Evolutionary conservation across 2,113 vertebrate species (phyloP).

Genomic region (Paradoxurus hermaphroditus): DNA sequence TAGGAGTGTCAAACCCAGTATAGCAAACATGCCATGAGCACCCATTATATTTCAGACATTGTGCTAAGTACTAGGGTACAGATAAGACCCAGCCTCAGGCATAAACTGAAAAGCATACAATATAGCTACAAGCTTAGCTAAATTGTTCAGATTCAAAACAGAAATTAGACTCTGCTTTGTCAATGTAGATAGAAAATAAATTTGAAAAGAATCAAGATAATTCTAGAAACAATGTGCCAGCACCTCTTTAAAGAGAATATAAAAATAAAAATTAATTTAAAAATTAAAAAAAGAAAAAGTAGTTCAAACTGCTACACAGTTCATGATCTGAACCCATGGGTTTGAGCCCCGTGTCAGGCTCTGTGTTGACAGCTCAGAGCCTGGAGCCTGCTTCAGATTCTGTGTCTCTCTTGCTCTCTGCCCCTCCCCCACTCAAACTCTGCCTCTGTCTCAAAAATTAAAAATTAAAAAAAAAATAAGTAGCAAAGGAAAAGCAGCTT

Average conservation of each 20-base stretch:
- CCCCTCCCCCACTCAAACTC: no score
- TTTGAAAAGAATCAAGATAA: constrained; percentile 30
- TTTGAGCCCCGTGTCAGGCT: no score
- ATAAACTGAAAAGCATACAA: background rate
- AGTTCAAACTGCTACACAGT: background rate
- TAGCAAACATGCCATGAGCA: background rate
- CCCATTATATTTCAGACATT: background rate
- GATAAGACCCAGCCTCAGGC: background rate
- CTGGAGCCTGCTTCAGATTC: no score
- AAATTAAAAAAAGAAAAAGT: background rate
- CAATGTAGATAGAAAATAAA: background rate
- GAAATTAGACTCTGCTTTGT: background rate
- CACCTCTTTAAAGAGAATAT: background rate
- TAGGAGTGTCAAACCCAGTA: background rate
- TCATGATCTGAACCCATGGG: no score
- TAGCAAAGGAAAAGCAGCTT: background rate
- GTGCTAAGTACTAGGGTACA: background rate
- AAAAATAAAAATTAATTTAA: background rate
- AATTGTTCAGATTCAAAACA: background rate
- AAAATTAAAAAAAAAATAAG: background rate
- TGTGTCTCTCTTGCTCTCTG: no score
- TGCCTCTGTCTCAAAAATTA: background rate
- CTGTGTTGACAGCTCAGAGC: no score
- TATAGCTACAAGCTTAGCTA: background rate
- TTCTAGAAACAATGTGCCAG: constrained; percentile 16